Base-by-base conservation (phyloP, 2,888 invertebrate genomes). In the Urechis unicinctus region DNA sequence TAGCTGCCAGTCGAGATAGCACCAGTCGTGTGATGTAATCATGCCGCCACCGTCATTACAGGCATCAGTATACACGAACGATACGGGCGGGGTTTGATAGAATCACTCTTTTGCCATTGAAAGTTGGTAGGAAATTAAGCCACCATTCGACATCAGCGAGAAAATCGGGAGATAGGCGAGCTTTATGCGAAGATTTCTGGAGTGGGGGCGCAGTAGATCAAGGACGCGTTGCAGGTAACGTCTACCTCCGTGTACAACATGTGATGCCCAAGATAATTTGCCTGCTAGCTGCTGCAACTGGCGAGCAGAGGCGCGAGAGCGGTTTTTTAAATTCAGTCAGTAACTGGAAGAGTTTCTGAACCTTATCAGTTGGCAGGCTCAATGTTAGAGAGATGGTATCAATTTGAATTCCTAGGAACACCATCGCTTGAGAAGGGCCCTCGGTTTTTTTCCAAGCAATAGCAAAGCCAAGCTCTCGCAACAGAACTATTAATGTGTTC, bases 141-240 rank as follows among this genome's bases (percentile, higher is more conserved):
- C 44, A 52, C 52, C 44, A 52, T 5, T 28, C 43, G 6, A 52
- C 44, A n/a, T 52, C 52, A 22, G 5, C 6, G n/a, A 25, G 26
- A n/a, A 52, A 52, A 6, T 52, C 25, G 6, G 24, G n/a, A n/a
- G 5, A 4, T 5, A 52, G 28, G 17, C 24, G 42, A 6, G 44
- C 4, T 17, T 44, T 42, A 26, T 52, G 42, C 5, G 52, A 52
- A 6, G 42, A 21, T 9, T 30, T 36, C 4, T 22, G 9, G 5
- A 50, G 21, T n/a, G n/a, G 9, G 21, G 21, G 9, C 9, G 6
- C 24, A 48, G 17, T 26, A 26, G 6, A 24, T 50, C 50, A 6
- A 50, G 24, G 5, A 50, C 6, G 5, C 30, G 9, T 9, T 36
- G 30, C 13, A 50, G 5, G 22, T 36, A 50, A 5, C 9, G 5